A percentile compares a stretch with the other conserved stretches of the same genome.
These are phyloP conservation scores for Vulpes ferrilata DNA, from an alignment of 2,113 vertebrate species.

Conservation along the genomic window DNA sequence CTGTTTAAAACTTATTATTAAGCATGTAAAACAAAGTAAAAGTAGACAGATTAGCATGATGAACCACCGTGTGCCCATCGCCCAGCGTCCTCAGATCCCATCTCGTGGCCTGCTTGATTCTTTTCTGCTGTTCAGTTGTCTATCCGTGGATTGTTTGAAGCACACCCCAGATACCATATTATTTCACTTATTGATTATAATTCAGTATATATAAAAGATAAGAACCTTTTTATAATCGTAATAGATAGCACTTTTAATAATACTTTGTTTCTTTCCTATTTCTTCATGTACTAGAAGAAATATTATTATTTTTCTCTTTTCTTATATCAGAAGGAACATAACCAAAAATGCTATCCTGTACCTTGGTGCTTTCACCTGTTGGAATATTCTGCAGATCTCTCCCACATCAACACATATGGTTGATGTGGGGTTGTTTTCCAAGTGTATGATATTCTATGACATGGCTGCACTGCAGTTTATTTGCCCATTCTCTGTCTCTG, in stretches of 20 bases:
- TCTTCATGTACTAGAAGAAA: neutral
- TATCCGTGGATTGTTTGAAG: neutral
- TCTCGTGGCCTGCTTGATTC: neutral
- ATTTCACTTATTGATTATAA: constrained; percentile 4
- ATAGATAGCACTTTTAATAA: neutral
- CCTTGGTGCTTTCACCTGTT: neutral
- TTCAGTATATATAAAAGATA: neutral
- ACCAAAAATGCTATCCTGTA: neutral
- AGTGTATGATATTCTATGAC: neutral
- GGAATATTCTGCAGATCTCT: neutral
- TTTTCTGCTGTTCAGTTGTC: neutral
- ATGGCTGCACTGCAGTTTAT: fast-evolving
- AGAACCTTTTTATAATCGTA: neutral
- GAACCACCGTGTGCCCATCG: neutral
- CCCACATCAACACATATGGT: neutral
- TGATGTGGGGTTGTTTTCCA: neutral
- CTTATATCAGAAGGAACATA: neutral
- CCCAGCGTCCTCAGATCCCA: neutral
- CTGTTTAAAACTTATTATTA: neutral
- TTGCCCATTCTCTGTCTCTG: neutral
- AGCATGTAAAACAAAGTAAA: neutral
- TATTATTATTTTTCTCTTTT: neutral
- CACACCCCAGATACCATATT: neutral
- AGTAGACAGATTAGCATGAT: neutral
- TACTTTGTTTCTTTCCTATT: constrained; percentile 1